Conservation (phyloP, 2,113 vertebrate species). For the Nesospiza acunhae region DNA sequence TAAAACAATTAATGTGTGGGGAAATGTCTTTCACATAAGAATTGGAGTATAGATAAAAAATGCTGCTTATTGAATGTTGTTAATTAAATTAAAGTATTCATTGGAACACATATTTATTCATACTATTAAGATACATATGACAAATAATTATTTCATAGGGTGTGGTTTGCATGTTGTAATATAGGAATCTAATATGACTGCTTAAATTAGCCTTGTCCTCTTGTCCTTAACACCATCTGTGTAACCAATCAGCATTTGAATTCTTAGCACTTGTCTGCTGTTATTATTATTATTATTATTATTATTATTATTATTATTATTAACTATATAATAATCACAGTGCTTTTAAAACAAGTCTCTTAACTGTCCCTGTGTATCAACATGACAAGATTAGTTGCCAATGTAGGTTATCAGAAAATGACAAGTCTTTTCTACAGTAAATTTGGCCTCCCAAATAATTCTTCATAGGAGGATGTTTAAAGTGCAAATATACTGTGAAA, state of each 20-base stretch:
- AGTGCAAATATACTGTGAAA: constrained; percentile 21
- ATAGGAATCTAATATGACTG: not conserved
- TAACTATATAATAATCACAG: constrained; percentile 8
- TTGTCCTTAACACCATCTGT: not conserved
- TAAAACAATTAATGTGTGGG: not conserved
- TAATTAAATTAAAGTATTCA: not conserved
- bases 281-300: not conserved
- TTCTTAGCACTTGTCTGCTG: not conserved
- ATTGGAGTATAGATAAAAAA: not conserved
- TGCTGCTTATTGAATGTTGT: not conserved
- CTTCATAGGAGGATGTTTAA: not conserved
- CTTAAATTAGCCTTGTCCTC: constrained; percentile 4
- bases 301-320: not conserved
- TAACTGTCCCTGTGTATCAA: not conserved
- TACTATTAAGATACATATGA: not conserved
- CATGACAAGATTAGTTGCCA: not conserved
- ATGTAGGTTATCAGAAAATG: constrained; percentile 18
- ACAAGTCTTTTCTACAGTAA: constrained; percentile 9
- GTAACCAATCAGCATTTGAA: constrained; percentile 27
- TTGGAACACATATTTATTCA: not conserved
- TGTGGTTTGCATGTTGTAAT: not conserved
- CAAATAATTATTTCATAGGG: not conserved
- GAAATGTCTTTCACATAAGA: not conserved
- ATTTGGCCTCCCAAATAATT: constrained; percentile 12
- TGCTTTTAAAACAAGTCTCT: constrained; percentile 40